Base-by-base conservation (phyloP, 2,888 invertebrate genomes). In the Omphaloscelis lunosa region DNA sequence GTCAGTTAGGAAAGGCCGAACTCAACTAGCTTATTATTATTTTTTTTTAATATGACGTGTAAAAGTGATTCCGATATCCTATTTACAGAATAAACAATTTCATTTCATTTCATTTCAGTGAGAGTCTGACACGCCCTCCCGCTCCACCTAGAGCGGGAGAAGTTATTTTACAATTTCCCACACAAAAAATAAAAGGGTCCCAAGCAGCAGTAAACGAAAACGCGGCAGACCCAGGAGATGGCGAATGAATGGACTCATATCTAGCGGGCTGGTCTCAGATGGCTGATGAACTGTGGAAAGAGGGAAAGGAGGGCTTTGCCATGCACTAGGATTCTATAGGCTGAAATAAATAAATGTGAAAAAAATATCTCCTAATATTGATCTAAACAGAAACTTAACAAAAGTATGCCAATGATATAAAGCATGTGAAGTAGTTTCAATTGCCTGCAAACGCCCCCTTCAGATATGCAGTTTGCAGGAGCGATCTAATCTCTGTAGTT, bases 401-500 rank as follows among this genome's bases (percentile, higher is more conserved):
- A 23, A 34, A 4, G n/a, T 0, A 48, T 6, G 71, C 15, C n/a
- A 66, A 77, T 56, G 23, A 2, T 17, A 48, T 51, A n/a, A 62
- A 51, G 48, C 63, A 77, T 83, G 78, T n/a, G 6, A 39, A 74
- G 45, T 27, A 58, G 9, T 27, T 67, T 48, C 62, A 61, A 76
- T 56, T 59, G 59, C 29, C 39, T 51, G 48, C 48, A 48, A 66
- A 61, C 61, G 48, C 62, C 76, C 73, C 58, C 53, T 76, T 34
- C 51, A 83, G 51, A 58, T 45, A 8, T 77, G 41, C 41, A 58
- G 63, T 83, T 65, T 48, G 58, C 68, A 65, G 27, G 62, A 56
- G 78, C 45, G 58, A 69, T 69, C 34, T 77, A 53, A 68, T 80
- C 62, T 71, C 39, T 65, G 51, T 82, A 82, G 82, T 79, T 82